These are phyloP conservation scores for Brachypalpus laphriformis DNA, from an alignment of 2,888 invertebrate genomes.

Conservation along the genomic window DNA sequence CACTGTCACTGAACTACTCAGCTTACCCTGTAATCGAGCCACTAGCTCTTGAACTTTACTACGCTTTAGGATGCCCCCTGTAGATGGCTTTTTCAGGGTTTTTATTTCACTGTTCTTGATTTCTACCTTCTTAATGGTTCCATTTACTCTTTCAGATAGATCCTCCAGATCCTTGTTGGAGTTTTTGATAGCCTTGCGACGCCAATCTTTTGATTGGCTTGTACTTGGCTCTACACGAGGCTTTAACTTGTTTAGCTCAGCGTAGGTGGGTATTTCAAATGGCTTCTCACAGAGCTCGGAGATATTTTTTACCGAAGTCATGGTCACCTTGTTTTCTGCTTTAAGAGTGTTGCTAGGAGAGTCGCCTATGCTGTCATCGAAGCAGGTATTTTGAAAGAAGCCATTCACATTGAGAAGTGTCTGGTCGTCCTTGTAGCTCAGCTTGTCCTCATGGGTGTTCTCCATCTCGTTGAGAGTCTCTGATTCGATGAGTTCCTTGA, in stretches of 20 bases:
- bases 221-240: conserved; percentile 26
- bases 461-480: conserved; percentile 78
- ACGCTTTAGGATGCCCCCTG: conserved; percentile 68
- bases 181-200: conserved; percentile 64
- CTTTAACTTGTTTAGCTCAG: conserved; percentile 57
- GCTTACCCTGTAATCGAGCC: conserved; percentile 77
- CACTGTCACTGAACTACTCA: conserved; percentile 60
- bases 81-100: conserved; percentile 77
- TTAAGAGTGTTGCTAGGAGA: conserved; percentile 75
- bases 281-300: conserved; percentile 75
- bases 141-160: conserved; percentile 54
- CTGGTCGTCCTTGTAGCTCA: conserved; percentile 72
- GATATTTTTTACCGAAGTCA: conserved; percentile 62
- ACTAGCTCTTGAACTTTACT: conserved; percentile 79
- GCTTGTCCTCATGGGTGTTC: conserved; percentile 69
- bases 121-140: conserved; percentile 75
- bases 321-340: conserved; percentile 71
- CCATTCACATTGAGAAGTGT: conserved; percentile 67
- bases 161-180: conserved; percentile 58
- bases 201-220: conserved; percentile 62
- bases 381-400: conserved; percentile 75
- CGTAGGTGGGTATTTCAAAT: conserved; percentile 61
- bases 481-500: conserved; percentile 76
- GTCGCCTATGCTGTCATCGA: conserved; percentile 73
- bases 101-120: conserved; percentile 77